Evolutionary conservation across 1,140 invertebrate genomes (phyloP).

Genomic region (Lordiphosa clarofinis): DNA sequence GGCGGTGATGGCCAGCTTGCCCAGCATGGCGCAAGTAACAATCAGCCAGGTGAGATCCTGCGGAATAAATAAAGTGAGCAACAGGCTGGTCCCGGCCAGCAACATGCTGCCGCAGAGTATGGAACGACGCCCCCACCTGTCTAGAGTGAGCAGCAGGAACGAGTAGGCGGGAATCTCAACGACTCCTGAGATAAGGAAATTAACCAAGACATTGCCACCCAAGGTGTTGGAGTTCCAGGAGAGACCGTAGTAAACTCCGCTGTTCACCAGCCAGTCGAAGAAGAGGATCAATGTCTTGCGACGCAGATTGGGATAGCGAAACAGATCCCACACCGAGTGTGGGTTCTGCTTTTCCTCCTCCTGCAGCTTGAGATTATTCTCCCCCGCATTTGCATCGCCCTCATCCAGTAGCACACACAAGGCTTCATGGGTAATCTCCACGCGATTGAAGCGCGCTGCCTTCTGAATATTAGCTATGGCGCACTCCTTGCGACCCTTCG

Average conservation of each 20-base stretch:
- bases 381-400: conserved; percentile 55
- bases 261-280: conserved; percentile 90
- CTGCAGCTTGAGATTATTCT: conserved; percentile 61
- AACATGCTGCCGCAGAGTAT: conserved; percentile 87
- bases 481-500: conserved; percentile 86
- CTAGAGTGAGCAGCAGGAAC: conserved; percentile 85
- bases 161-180: conserved; percentile 90
- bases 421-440: conserved; percentile 82
- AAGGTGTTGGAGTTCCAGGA: conserved; percentile 89
- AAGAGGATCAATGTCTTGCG: conserved; percentile 87
- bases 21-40: conserved; percentile 87
- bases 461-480: conserved; percentile 85
- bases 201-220: conserved; percentile 87
- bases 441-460: conserved; percentile 86
- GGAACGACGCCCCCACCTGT: conserved; percentile 86
- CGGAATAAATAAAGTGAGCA: conserved; percentile 83
- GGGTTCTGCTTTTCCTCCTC: conserved; percentile 40
- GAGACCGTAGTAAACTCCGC: conserved; percentile 90
- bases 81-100: conserved; percentile 83
- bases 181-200: conserved; percentile 87
- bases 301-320: conserved; percentile 86
- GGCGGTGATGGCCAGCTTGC: conserved; percentile 90
- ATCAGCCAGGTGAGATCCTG: conserved; percentile 82
- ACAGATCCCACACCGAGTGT: conserved; percentile 84
- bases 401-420: conserved; percentile 82